phyloP scores from a whole-genome alignment of 2,113 vertebrate species.

The Lipophrys pholis region DNA sequence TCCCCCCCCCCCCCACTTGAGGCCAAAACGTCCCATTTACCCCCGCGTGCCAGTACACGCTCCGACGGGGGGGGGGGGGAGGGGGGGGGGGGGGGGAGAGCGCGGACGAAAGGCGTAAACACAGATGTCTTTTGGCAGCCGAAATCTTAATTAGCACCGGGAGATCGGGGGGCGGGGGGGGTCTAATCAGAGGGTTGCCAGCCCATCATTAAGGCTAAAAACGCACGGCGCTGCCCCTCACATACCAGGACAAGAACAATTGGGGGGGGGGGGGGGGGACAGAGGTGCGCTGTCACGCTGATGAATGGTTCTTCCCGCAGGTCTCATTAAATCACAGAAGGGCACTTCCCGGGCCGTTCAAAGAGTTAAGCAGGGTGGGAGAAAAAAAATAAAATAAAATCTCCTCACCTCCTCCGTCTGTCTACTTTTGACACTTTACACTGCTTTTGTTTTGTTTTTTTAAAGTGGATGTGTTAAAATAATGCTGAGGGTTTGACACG shows the following conservation, averaged over 20 bases:
- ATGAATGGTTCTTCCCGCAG: constrained; percentile 77
- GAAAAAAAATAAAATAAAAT: no score
- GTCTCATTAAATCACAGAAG: constrained; percentile 79
- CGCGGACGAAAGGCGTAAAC: constrained; percentile 41
- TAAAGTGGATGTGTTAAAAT: constrained; percentile 52
- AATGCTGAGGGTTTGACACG: constrained; percentile 54
- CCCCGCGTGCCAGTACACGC: no score
- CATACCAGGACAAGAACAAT: constrained; percentile 74
- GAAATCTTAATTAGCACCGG: constrained; percentile 72
- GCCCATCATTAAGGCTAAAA: constrained; percentile 74
- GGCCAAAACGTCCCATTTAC: constrained; percentile 5
- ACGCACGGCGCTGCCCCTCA: constrained; percentile 60
- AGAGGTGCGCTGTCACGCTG: constrained; percentile 75
- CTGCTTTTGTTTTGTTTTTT: constrained; percentile 11
- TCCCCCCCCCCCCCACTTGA: constrained; percentile 19
- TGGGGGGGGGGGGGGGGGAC: no score
- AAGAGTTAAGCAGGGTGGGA: constrained; percentile 61
- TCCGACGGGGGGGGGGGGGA: no score
- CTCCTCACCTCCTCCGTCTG: constrained; percentile 35
- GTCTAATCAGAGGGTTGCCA: constrained; percentile 74
- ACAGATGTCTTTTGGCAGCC: constrained; percentile 68
- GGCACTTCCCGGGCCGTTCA: constrained; percentile 63
- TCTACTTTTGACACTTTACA: constrained; percentile 55
- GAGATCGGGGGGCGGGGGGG: no score
- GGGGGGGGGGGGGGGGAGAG: no score